Evolutionary conservation across 2,888 invertebrate genomes (phyloP).

Genomic region (Apamea monoglypha): DNA sequence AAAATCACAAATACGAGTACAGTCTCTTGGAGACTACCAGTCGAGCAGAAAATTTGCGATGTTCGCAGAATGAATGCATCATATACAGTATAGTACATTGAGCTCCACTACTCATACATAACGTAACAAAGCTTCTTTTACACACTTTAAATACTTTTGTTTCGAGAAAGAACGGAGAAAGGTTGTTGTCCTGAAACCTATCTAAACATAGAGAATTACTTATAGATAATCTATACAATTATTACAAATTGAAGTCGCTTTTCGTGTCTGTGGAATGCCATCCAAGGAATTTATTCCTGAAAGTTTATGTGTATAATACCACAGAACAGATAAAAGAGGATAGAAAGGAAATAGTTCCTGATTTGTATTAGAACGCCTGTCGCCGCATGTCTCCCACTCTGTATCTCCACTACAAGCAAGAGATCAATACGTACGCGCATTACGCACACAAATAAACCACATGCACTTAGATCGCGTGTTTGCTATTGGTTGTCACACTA

Average conservation of each 20-base stretch:
- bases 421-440: too few species aligned
- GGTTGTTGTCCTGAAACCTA: conserved; percentile 28
- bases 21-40: conserved; percentile 63
- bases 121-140: conserved; percentile 42
- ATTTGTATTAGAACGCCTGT: too few species aligned
- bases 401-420: too few species aligned
- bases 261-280: background rate
- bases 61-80: conserved; percentile 67
- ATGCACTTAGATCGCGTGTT: too few species aligned
- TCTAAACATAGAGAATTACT: background rate
- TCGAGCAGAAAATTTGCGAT: conserved; percentile 72
- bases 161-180: conserved; percentile 13
- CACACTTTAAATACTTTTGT: conserved; percentile 50
- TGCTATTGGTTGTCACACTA: too few species aligned
- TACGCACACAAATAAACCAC: too few species aligned
- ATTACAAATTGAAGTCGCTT: background rate
- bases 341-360: too few species aligned
- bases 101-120: conserved; percentile 61
- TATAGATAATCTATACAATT: background rate
- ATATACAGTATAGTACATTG: conserved; percentile 64
- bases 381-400: too few species aligned
- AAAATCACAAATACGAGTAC: conserved; percentile 64
- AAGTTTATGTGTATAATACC: too few species aligned
- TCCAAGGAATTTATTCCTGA: too few species aligned
- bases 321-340: too few species aligned